Base-by-base conservation (phyloP, 2,113 vertebrate genomes). In the Rhinolophus sinicus region DNA sequence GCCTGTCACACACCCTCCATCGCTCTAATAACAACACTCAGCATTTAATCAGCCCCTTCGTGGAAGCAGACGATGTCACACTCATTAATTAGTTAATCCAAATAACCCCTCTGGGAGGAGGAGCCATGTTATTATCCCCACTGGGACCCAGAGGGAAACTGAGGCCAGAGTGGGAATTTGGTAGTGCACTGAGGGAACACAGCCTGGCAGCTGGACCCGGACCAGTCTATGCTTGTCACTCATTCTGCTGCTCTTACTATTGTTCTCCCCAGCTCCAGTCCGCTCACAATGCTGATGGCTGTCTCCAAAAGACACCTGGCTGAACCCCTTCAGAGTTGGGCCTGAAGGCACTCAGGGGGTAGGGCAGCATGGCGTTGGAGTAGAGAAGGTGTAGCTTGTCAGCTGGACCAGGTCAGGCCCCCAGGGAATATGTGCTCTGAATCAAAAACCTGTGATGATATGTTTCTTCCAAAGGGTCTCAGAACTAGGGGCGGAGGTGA, bases 1-100 rank as follows among this genome's bases (percentile, higher is more conserved):
- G 97, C 97, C 95, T 88, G 96, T 95, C 95, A 96, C 95, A 88
- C 92, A 83, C 86, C 86, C 87, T 86, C 95, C 75, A 75, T 81
- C 5, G 60, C 78, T 89, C 90, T 96, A 95, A 95, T 97, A 95
- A 97, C 97, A 97, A 84, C 90, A 82, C 96, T 93, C 95, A 97
- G 97, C 92, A 93, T 95, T 97, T 98, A 96, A 97, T 97, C 97
- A 94, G 95, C 95, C 83, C 96, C 96, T 97, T 93, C 52, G 92
- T 90, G 90, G 89, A 95, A 96, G 88, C 93, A 90, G 95, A n/a
- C 64, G 13, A 56, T 47, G 93, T 95, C 95, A 95, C 69, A 87
- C 96, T 97, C 96, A 52, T 78, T 97, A 95, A 97, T 98, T 97
- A 97, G 90, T 97, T 97, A 90, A 96, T 96, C 90, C 50, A 24